Conservation (phyloP, 1,140 invertebrate genomes). For the Bacillus rossius region DNA sequence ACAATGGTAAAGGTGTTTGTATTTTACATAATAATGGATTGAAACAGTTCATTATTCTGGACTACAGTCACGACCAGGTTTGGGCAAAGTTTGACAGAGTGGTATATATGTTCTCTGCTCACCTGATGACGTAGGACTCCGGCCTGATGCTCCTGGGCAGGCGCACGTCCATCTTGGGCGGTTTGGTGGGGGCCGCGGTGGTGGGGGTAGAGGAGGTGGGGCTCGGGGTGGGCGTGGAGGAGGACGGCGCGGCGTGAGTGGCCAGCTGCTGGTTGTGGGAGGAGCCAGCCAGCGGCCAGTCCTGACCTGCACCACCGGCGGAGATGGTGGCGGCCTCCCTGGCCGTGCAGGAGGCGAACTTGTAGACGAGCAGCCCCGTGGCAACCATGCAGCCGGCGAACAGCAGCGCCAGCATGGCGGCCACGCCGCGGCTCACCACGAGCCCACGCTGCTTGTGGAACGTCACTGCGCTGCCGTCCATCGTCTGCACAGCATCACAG, state of each 20-base stretch:
- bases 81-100: no score
- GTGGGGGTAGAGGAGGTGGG: constrained; percentile 24
- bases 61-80: no score
- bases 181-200: constrained; percentile 32
- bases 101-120: no score
- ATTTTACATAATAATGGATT: no score
- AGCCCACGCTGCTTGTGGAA: constrained; percentile 41
- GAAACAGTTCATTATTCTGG: no score
- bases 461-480: constrained; percentile 40
- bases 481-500: constrained; percentile 40
- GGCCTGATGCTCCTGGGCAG: constrained; percentile 59
- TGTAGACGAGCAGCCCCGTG: constrained; percentile 60
- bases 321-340: not conserved
- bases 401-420: constrained; percentile 43
- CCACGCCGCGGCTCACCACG: constrained; percentile 41
- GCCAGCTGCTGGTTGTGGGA: constrained; percentile 36
- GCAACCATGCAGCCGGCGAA: constrained; percentile 49
- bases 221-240: no score
- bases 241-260: constrained; percentile 30
- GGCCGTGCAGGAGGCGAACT: constrained; percentile 53
- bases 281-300: constrained; percentile 14
- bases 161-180: constrained; percentile 52
- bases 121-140: constrained; percentile 54
- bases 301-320: not conserved
- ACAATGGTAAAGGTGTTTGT: no score